Conservation (phyloP, 2,113 vertebrate species). For the Thryonomys swinderianus region DNA sequence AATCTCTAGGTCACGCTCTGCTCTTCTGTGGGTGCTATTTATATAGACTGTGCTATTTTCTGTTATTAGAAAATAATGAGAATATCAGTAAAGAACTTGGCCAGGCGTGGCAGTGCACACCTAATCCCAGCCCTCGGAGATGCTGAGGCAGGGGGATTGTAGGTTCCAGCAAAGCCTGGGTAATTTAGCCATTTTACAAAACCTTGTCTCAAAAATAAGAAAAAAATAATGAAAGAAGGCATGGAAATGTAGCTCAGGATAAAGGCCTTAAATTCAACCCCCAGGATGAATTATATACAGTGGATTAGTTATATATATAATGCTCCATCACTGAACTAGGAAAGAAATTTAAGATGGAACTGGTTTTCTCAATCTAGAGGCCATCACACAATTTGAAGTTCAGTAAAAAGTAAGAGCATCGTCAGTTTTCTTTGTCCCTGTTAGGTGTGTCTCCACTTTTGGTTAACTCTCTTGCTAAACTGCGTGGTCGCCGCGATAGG, state of each 20-base stretch:
- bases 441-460: slow-evolving; percentile 44
- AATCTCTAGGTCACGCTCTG: neutral
- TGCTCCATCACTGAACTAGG: neutral
- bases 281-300: too few species aligned
- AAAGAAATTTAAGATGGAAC: neutral
- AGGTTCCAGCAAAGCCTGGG: neutral
- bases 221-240: neutral
- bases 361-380: neutral
- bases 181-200: neutral
- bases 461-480: slow-evolving; percentile 11
- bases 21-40: neutral
- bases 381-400: neutral
- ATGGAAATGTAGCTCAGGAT: neutral
- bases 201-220: neutral
- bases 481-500: neutral
- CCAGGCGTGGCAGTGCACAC: neutral
- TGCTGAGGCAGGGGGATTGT: neutral
- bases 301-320: neutral
- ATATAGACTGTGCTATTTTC: neutral
- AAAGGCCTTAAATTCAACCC: neutral
- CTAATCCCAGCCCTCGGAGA: neutral
- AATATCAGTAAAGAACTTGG: neutral
- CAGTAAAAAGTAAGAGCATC: neutral
- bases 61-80: neutral
- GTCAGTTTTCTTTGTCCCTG: neutral